Percentiles rank a stretch among this genome's conserved stretches.
phyloP scores from a whole-genome alignment of 1,140 invertebrate species.

The Musca domestica region DNA sequence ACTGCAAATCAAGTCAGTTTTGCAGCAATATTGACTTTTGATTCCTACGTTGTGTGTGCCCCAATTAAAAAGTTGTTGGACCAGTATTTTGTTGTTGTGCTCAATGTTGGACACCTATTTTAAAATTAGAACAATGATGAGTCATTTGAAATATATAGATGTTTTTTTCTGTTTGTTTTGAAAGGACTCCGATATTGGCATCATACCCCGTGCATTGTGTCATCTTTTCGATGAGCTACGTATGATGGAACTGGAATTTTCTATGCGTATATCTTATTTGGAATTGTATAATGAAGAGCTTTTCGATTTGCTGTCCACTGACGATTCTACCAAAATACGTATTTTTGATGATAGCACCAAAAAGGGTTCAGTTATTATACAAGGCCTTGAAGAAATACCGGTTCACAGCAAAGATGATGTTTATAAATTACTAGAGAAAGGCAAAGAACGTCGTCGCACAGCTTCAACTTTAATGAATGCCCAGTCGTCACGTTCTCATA shows the following conservation, averaged over 20 bases:
- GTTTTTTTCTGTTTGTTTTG: conserved; percentile 16
- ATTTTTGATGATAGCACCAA: conserved; percentile 75
- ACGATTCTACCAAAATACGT: conserved; percentile 70
- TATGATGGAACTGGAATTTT: conserved; percentile 76
- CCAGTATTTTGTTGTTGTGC: background rate
- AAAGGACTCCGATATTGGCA: conserved; percentile 78
- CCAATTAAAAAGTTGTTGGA: background rate
- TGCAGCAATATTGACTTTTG: background rate
- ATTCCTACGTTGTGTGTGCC: background rate
- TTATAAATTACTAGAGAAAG: conserved; percentile 81
- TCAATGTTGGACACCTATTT: background rate
- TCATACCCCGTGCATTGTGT: conserved; percentile 79
- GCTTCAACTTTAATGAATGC: conserved; percentile 95
- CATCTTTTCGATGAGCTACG: conserved; percentile 82
- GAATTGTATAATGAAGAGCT: conserved; percentile 98
- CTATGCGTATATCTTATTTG: conserved; percentile 88
- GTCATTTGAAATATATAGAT: background rate
- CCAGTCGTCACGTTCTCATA: conserved; percentile 91
- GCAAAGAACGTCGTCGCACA: conserved; percentile 78
- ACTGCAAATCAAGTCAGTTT: background rate
- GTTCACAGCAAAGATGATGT: conserved; percentile 91
- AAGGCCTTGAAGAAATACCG: conserved; percentile 88
- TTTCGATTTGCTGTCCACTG: conserved; percentile 84
- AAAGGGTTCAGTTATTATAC: conserved; percentile 90
- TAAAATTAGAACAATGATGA: background rate